These are phyloP conservation scores for Hydrozoanthus gracilis DNA, from an alignment of 92 coral and sea anemone species.

Conservation along the genomic window DNA sequence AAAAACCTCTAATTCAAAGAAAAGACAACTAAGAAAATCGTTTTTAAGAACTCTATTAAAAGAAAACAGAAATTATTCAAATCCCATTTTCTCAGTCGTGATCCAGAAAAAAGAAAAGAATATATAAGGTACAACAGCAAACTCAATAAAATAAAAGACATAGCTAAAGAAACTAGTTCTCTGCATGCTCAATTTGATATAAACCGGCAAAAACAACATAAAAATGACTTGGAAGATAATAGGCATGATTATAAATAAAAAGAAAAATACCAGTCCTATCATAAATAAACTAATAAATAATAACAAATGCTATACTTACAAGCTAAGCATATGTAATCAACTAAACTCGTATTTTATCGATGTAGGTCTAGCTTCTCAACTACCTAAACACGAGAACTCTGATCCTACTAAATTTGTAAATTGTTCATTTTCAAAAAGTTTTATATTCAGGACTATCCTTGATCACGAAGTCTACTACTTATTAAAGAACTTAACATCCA, in stretches of 20 bases:
- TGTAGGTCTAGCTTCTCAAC: constrained; percentile 13
- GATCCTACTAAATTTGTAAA: neutral
- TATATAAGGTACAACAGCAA: too few relatives aligned
- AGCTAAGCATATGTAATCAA: constrained; percentile 4
- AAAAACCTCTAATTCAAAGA: too few relatives aligned
- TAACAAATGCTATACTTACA: constrained; percentile 4
- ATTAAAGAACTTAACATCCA: constrained; percentile 10
- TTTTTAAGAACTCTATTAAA: neutral
- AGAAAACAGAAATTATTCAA: too few relatives aligned
- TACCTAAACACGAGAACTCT: neutral
- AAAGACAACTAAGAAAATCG: too few relatives aligned
- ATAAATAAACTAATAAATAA: constrained; percentile 19
- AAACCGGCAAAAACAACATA: constrained; percentile 16
- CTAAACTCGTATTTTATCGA: neutral
- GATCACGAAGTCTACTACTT: too few relatives aligned
- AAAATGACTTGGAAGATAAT: constrained; percentile 44
- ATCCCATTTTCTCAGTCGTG: too few relatives aligned
- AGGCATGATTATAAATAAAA: constrained; percentile 37
- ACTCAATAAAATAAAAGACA: too few relatives aligned
- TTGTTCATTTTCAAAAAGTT: constrained; percentile 1
- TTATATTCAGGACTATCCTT: neutral
- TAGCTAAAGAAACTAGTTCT: too few relatives aligned
- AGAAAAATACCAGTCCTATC: too few relatives aligned
- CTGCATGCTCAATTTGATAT: constrained; percentile 6
- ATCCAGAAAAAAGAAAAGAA: too few relatives aligned